phyloP scores from a whole-genome alignment of 2,797 vertebrate species.

The Capromys pilorides region DNA sequence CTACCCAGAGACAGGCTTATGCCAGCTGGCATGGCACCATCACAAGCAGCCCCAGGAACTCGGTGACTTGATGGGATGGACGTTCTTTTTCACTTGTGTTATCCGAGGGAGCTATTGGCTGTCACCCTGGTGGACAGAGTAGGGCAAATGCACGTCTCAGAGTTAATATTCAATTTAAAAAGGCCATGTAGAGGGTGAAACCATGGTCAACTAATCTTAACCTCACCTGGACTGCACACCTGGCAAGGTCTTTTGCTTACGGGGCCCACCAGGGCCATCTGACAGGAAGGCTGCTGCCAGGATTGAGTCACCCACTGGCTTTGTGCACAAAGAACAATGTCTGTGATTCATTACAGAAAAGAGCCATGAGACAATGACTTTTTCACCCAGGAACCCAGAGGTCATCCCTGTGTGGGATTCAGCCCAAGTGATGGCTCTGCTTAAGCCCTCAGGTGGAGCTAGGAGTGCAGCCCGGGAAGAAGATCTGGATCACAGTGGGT shows the following conservation, averaged over 20 bases:
- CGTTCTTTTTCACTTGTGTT: background rate
- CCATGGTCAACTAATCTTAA: background rate
- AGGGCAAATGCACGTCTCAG: background rate
- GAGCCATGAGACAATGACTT: background rate
- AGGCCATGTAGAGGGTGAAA: background rate
- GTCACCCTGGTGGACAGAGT: background rate
- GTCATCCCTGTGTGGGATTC: background rate
- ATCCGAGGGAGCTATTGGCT: background rate
- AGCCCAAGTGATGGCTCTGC: background rate
- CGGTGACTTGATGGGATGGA: background rate
- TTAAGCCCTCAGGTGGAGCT: background rate
- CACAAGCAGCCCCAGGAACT: background rate
- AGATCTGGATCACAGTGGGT: background rate
- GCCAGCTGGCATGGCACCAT: background rate
- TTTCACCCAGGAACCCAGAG: constrained; percentile 51
- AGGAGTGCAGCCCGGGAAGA: background rate
- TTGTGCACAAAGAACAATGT: constrained; percentile 7
- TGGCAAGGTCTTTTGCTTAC: constrained; percentile 60
- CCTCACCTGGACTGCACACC: background rate
- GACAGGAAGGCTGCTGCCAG: constrained; percentile 54
- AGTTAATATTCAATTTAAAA: background rate
- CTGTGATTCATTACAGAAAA: constrained; percentile 55
- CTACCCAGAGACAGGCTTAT: background rate
- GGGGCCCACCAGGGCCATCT: constrained; percentile 17
- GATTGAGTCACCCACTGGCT: constrained; percentile 66